phyloP scores from a whole-genome alignment of 2,888 invertebrate genomes.

The Lasioglossum figueresi region DNA sequence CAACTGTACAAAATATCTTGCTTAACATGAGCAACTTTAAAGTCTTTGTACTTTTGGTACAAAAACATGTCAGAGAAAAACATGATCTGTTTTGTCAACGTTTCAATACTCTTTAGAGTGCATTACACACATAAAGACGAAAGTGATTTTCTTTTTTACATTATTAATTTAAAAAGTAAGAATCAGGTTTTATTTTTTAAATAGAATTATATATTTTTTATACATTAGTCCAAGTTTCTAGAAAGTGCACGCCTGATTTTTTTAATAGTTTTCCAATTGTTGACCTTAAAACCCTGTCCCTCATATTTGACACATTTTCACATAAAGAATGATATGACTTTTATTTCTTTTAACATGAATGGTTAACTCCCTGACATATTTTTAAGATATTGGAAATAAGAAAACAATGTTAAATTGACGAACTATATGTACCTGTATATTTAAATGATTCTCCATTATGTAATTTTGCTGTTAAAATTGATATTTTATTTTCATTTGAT shows the following conservation, averaged over 20 bases:
- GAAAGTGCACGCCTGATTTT: too few species aligned
- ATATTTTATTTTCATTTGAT: slow-evolving; percentile 1
- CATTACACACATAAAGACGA: neutral
- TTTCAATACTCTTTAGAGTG: neutral
- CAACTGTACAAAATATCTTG: neutral
- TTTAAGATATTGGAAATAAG: neutral
- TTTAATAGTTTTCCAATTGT: too few species aligned
- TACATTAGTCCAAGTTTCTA: too few species aligned
- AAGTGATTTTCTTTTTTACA: too few species aligned
- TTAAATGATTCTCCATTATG: neutral
- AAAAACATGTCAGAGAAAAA: neutral
- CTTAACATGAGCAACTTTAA: neutral
- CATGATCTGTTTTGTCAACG: neutral
- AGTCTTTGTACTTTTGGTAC: neutral
- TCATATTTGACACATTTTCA: too few species aligned
- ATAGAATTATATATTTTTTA: too few species aligned
- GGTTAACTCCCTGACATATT: neutral
- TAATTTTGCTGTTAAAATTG: neutral
- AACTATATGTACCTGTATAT: neutral
- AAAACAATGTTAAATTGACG: neutral
- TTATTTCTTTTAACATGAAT: too few species aligned
- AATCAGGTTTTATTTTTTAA: too few species aligned
- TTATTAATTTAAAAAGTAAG: too few species aligned
- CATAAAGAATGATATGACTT: too few species aligned
- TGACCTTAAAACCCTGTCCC: too few species aligned